phyloP scores from a whole-genome alignment of 2,113 vertebrate species.

The Malurus cyaneus region DNA sequence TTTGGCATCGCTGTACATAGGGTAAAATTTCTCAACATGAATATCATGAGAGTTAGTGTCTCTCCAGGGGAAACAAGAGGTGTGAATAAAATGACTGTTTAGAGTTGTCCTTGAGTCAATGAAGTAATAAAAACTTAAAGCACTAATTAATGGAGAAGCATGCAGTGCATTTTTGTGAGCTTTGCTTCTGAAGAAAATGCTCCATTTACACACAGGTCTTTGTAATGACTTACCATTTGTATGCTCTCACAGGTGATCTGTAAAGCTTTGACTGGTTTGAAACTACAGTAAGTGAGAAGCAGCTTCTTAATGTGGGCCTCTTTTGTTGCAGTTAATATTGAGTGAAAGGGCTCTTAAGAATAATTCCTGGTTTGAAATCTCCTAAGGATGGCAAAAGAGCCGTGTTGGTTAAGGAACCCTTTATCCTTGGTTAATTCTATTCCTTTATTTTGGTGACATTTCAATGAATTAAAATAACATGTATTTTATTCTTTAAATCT shows the following conservation, averaged over 20 bases:
- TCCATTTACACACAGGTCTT: neutral
- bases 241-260: neutral
- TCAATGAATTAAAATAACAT: neutral
- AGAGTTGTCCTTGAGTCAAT: neutral
- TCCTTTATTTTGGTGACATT: neutral
- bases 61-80: neutral
- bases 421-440: neutral
- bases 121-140: neutral
- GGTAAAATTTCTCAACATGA: neutral
- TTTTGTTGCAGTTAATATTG: neutral
- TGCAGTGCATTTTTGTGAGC: rapidly evolving
- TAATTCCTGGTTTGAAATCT: neutral
- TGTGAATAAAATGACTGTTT: neutral
- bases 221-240: neutral
- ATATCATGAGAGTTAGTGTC: neutral
- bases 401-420: neutral
- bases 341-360: neutral
- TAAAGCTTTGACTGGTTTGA: neutral
- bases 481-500: neutral
- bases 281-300: neutral
- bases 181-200: neutral
- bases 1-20: neutral
- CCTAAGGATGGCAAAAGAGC: neutral
- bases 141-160: neutral
- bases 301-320: neutral